Conservation (phyloP, 2,888 invertebrate genomes). For the Cheilosia impressa region DNA sequence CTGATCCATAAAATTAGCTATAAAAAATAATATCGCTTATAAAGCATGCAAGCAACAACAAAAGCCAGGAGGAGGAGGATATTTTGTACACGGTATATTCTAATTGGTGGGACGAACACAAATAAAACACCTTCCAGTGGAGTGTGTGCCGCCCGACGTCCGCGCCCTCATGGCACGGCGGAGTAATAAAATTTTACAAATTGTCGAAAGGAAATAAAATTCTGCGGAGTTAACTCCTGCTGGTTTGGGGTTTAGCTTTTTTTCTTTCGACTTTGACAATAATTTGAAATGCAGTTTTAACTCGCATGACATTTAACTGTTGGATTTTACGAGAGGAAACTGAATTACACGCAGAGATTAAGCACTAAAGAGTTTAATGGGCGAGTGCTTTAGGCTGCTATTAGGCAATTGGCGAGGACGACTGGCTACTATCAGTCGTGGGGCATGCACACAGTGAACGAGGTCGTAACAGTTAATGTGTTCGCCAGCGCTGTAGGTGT, state of each 20-base stretch:
- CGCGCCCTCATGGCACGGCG: neutral
- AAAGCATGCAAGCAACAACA: constrained; percentile 54
- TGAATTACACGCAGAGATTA: constrained; percentile 39
- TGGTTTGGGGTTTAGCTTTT: constrained; percentile 12
- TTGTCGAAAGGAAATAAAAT: constrained; percentile 62
- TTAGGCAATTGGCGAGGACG: constrained; percentile 5
- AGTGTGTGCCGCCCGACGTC: neutral
- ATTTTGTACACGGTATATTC: neutral
- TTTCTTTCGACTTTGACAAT: constrained; percentile 34
- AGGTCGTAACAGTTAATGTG: constrained; percentile 48
- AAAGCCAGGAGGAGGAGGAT: neutral
- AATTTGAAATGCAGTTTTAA: constrained; percentile 58
- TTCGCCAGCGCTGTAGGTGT: constrained; percentile 36
- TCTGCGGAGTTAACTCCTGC: constrained; percentile 16
- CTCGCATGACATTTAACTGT: constrained; percentile 45
- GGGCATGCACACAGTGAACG: constrained; percentile 42
- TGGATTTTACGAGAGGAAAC: constrained; percentile 56
- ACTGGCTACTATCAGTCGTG: constrained; percentile 32
- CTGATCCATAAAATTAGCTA: constrained; percentile 65
- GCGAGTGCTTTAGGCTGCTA: constrained; percentile 7
- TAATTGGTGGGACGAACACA: constrained; percentile 16
- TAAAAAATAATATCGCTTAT: constrained; percentile 64
- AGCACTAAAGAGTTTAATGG: constrained; percentile 54
- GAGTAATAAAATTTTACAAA: constrained; percentile 57
- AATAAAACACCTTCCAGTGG: neutral